Conservation (phyloP, 2,113 vertebrate genomes). For the Peromyscus leucopus region DNA sequence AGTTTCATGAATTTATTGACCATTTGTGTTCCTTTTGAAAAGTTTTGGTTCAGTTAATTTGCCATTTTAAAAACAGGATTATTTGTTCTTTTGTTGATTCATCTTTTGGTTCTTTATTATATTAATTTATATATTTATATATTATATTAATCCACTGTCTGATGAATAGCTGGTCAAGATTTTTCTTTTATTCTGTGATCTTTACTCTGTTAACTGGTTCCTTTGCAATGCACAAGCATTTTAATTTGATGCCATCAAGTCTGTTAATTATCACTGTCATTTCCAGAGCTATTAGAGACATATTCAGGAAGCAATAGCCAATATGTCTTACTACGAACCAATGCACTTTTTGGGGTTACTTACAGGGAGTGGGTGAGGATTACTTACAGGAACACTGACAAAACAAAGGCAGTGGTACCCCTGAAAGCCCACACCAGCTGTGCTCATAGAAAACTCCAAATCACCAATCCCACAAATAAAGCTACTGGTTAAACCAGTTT, state of each 20-base stretch:
- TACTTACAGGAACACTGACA: not conserved
- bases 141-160: not conserved
- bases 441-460: not conserved
- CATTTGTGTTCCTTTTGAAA: not conserved
- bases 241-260: not conserved
- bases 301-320: not conserved
- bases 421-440: not conserved
- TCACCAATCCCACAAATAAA: not conserved
- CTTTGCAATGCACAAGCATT: not conserved
- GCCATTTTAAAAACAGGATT: not conserved
- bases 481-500: not conserved
- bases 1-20: not conserved
- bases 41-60: not conserved
- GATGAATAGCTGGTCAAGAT: not conserved
- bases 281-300: not conserved
- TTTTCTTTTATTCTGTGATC: not conserved
- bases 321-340: not conserved
- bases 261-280: not conserved
- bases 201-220: not conserved
- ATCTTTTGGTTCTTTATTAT: not conserved
- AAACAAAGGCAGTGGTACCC: not conserved
- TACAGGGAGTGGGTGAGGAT: not conserved
- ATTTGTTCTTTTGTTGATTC: not conserved
- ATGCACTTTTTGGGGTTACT: not conserved
- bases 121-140: not conserved